Base-by-base conservation (phyloP, 2,888 invertebrate species). In the Agrotis puta region DNA sequence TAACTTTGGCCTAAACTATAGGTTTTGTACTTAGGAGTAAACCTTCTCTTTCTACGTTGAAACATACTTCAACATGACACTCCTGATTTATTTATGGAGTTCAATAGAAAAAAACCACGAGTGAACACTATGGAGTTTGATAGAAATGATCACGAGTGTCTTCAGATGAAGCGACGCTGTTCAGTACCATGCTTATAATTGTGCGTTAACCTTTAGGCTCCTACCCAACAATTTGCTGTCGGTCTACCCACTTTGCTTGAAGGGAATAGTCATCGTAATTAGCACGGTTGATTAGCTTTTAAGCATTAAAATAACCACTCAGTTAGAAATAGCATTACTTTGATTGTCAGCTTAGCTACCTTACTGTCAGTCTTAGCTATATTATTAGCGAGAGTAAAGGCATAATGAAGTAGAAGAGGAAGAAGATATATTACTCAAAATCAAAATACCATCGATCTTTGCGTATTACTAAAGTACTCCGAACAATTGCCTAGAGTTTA, bases 231-330 rank as follows among this genome's bases (percentile, higher is more conserved):
- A 61, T 64, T 64, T 80, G 16, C 63, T 63, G 71, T 51, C 62
- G 27, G 5, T 43, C 51, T 24, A n/a, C 48, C 48, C 57, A 74
- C 39, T 74, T 78, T 22, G 18, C 47, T 62, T 27, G 13, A 53
- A 63, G 48, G 13, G 39, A 71, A 78, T 33, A 71, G 51, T 78
- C 77, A 57, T 74, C 27, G 72, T 78, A 43, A 78, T 78, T 78
- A 50, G 22, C 20, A 58, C 14, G 57, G n/a, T 53, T 78, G 51
- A 78, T 74, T 74, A 58, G n/a, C 51, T 71, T 76, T 57, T 53
- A 47, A 43, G 43, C 62, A 58, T 58, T 77, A 13, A 71, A 43
- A 74, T 53, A 11, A 22, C n/a, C 56, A 71, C 39, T 78, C 54
- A 22, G n/a, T 43, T 43, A 18, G 6, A 65, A 39, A 71, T 54